Base-by-base conservation (phyloP, 2,888 invertebrate genomes). In the Chromoteleia sp. region DNA sequence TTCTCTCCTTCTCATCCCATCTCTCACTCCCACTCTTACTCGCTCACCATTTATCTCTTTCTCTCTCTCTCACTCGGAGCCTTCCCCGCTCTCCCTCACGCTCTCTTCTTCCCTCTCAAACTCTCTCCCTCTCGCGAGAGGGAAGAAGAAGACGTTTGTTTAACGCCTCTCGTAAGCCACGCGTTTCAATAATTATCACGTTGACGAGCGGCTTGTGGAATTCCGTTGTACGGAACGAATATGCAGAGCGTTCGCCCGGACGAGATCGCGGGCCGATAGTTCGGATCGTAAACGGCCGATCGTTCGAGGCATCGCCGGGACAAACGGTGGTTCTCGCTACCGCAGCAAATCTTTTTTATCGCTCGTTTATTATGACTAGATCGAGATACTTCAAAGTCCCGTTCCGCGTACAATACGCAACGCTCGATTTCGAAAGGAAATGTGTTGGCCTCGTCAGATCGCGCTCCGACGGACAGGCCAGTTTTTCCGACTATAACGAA, bases 381-480 rank as follows among this genome's bases (percentile, higher is more conserved):
- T 77, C 77, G 77, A 81, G 81, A 81, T 81, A 81, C 81, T 81
- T 81, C 73, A 61, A 73, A 81, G 81, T 77, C 77, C 81, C 81
- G 77, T 77, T 81, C 43, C 25, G 33, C 12, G 41, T 45, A 68
- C 73, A 68, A 79, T 73, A 73, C 79, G 67, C 73, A 76, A 59
- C 68, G 17, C 59, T 73, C 67, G 73, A 79, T 59, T 77, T 63
- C 63, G 58, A 77, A 68, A 59, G 68, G 33, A 76, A 76, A 76
- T 70, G 58, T 56, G 33, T 25, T 14, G 43, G 56, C 75, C n/a
- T n/a, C n/a, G n/a, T n/a, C n/a, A n/a, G n/a, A n/a, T n/a, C n/a
- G n/a, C n/a, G n/a, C n/a, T n/a, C n/a, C n/a, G n/a, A n/a, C n/a
- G n/a, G n/a, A n/a, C n/a, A n/a, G n/a, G n/a, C n/a, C n/a, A 21